phyloP scores from a whole-genome alignment of 2,888 invertebrate genomes.

The Melikaiella ostensackeni region DNA sequence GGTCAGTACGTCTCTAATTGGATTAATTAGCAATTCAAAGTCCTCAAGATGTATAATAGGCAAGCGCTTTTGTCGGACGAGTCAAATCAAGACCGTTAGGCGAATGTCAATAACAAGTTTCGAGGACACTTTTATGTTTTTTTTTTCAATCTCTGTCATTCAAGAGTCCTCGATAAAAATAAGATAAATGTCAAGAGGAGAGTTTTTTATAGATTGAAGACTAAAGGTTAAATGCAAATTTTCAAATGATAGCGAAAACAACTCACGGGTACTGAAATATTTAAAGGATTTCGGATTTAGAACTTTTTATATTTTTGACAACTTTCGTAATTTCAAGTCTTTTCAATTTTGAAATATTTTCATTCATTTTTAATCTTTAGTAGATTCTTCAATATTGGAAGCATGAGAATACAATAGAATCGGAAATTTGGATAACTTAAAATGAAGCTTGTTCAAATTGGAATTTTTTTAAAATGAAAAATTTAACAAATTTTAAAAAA shows the following conservation, averaged over 20 bases:
- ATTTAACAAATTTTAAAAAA: too few relatives aligned
- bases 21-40: conserved; percentile 58
- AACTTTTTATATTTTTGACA: too few relatives aligned
- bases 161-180: conserved; percentile 10
- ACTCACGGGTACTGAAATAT: not conserved
- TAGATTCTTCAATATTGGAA: too few relatives aligned
- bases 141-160: not conserved
- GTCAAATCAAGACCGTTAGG: not conserved
- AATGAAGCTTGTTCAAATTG: too few relatives aligned
- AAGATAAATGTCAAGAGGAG: not conserved
- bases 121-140: conserved; percentile 6
- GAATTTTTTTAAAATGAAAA: too few relatives aligned
- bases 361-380: too few relatives aligned
- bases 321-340: too few relatives aligned
- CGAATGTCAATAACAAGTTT: conserved; percentile 34
- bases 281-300: not conserved
- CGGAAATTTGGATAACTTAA: too few relatives aligned
- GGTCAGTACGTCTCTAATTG: conserved; percentile 62
- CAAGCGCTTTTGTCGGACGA: not conserved
- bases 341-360: too few relatives aligned
- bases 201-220: not conserved
- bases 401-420: too few relatives aligned
- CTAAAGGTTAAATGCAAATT: not conserved
- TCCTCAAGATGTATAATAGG: conserved; percentile 31
- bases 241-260: not conserved